Percentiles rank a stretch among this genome's conserved stretches.
Conservation (phyloP, 2,113 vertebrate species). For the Atlantisia rogersi region DNA sequence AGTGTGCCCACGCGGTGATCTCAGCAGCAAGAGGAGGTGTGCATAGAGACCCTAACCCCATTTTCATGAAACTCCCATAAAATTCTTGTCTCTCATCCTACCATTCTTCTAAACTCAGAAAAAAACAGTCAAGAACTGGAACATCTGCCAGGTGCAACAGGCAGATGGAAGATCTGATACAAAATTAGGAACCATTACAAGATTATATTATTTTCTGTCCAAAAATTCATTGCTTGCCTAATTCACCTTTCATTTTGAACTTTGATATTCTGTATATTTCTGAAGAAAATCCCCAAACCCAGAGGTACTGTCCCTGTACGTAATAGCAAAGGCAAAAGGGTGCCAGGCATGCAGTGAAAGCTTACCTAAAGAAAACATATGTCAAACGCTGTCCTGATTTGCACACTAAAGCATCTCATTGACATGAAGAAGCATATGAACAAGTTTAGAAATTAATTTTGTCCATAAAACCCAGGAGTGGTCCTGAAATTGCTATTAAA, state of each 20-base stretch:
- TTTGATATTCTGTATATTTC: neutral
- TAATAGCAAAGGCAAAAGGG: neutral
- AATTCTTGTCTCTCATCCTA: neutral
- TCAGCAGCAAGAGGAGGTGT: neutral
- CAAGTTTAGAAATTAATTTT: neutral
- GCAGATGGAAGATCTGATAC: neutral
- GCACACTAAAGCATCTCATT: neutral
- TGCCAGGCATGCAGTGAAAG: neutral
- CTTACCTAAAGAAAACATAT: neutral
- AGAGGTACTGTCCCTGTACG: neutral
- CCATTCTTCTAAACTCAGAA: neutral
- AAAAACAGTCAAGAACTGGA: neutral
- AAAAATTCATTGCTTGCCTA: neutral
- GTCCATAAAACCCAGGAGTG: neutral
- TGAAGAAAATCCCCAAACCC: neutral
- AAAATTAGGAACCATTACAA: neutral
- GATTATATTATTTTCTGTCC: neutral
- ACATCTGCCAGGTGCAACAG: neutral
- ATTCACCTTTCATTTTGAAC: neutral
- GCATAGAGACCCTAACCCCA: neutral
- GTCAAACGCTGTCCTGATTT: neutral
- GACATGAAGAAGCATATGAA: neutral
- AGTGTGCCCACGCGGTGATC: neutral
- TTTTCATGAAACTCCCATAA: neutral
- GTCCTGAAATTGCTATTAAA: neutral